Conservation (phyloP, 2,113 vertebrate genomes). For the Semnornis frantzii region DNA sequence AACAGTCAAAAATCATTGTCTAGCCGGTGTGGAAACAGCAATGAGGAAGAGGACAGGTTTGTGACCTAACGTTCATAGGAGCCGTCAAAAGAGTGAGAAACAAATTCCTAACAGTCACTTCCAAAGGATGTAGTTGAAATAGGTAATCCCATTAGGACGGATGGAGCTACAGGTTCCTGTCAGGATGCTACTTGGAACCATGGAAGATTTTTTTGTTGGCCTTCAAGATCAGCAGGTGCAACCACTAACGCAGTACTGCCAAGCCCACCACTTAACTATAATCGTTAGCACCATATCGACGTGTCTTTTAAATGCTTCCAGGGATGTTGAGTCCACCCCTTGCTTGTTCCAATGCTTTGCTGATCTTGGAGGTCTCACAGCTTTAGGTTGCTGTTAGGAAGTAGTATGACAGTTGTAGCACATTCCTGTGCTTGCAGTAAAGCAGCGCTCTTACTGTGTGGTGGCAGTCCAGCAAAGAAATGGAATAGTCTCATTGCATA, state of each 20-base stretch:
- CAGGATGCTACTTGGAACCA: no score
- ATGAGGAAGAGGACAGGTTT: accelerated
- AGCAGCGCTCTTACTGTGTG: neutral
- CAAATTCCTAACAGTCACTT: accelerated
- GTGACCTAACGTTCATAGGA: neutral
- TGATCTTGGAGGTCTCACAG: no score
- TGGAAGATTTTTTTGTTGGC: no score
- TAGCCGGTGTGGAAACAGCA: neutral
- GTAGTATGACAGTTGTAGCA: neutral
- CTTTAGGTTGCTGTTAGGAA: neutral
- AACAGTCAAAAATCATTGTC: accelerated
- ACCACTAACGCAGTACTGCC: no score
- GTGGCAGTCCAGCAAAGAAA: neutral
- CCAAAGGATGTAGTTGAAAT: neutral
- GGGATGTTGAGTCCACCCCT: no score
- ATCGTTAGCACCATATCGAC: no score
- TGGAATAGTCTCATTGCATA: neutral
- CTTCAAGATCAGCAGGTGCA: no score
- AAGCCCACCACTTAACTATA: no score
- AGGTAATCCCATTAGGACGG: accelerated
- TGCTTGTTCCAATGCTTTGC: no score
- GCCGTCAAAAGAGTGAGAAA: neutral
- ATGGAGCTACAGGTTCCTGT: neutral
- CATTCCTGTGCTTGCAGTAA: neutral
- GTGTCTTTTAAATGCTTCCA: no score